A percentile compares a stretch with the other conserved stretches of the same genome.
Evolutionary conservation across 1,140 invertebrate genomes (phyloP).

Genomic region (Hydropsyche tenuis): DNA sequence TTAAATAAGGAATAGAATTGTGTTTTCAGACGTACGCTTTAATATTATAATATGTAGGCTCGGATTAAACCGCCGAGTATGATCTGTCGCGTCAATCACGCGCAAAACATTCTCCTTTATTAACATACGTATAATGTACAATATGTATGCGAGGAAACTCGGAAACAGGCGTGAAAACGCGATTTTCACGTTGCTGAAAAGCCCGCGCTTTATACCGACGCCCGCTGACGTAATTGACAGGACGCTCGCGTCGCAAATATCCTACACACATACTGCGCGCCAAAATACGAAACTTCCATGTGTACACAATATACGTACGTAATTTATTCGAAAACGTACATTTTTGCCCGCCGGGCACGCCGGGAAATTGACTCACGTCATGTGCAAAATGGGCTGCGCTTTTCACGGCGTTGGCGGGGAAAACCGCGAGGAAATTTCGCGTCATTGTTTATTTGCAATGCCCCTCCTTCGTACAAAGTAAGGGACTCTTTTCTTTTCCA

Average conservation of each 20-base stretch:
- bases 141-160: no score
- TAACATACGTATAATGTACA: background rate
- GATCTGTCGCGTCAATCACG: conserved; percentile 18
- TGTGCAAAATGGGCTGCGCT: conserved; percentile 26
- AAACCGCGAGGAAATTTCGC: conserved; percentile 13
- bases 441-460: conserved; percentile 9
- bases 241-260: no score
- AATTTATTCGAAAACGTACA: background rate
- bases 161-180: background rate
- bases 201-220: background rate
- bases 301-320: background rate
- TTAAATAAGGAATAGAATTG: no score
- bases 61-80: background rate
- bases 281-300: background rate
- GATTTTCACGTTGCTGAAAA: background rate
- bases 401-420: background rate
- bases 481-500: no score
- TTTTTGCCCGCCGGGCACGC: background rate
- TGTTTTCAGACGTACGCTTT: no score
- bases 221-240: conserved; percentile 3
- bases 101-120: background rate
- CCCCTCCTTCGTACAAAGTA: no score
- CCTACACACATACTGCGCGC: no score
- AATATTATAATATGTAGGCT: no score
- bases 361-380: conserved; percentile 27